Base-by-base conservation (phyloP, 37 sponge, comb jelly and placozoan species). In the Petrosia ficiformis region DNA sequence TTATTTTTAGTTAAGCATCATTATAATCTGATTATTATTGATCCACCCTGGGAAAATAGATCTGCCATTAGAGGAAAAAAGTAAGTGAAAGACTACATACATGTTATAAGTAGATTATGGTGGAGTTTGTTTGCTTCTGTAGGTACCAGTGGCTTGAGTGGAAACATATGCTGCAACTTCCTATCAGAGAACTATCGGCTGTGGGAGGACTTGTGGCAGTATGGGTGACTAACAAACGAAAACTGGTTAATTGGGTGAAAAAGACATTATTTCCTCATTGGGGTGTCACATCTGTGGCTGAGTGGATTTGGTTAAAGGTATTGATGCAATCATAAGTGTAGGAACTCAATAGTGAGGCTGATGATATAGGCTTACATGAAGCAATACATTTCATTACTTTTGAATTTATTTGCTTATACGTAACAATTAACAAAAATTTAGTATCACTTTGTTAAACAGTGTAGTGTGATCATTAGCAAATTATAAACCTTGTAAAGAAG, bases 251-350 rank as follows among this genome's bases (percentile, higher is more conserved):
- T 2, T 73, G 44, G 65, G 74, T 82, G 38, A 28, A 37, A 39
- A 54, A 86, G 29, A 31, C 39, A 29, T 32, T 87, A 40, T 87
- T 91, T 26, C 87, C 80, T 21, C 22, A 33, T 14, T 91, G 92
- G 92, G 28, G 42, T 25, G 65, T 91, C 32, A 34, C 43, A n/a
- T 64, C 31, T 39, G 59, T 82, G 25, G 76, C 65, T 33, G 88
- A 91, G 70, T 91, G 92, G 92, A 75, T 77, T 41, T 91, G 92
- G 92, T 42, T 91, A n/a, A 91, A 91, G 67, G 87, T 80, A n/a
- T n/a, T n/a, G n/a, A n/a, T n/a, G n/a, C n/a, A n/a, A n/a, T n/a
- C 21, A 10, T 40, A 26, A 38, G 22, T 21, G 10, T 21, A 70
- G 22, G 44, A 25, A 37, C 11, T n/a, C 43, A 24, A 24, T 44